Evolutionary conservation across 1,140 invertebrate genomes (phyloP).

Genomic region (Scylla paramamosain): DNA sequence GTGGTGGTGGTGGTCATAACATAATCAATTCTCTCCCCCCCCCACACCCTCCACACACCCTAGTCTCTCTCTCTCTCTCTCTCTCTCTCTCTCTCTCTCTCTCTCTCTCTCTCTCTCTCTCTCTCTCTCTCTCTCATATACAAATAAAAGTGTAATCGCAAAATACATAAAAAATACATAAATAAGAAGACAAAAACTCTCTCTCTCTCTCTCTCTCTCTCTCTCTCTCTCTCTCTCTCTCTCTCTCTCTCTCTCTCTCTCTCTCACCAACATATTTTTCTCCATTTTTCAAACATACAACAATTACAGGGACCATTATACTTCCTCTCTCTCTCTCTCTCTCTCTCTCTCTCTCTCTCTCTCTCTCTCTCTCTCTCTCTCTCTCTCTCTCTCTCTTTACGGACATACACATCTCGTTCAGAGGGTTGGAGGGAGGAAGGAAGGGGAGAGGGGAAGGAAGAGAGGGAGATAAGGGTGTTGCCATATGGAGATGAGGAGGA

Average conservation of each 20-base stretch:
- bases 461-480: not conserved
- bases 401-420: no score
- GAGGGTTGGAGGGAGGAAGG: not conserved
- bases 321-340: no score
- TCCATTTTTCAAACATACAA: no score
- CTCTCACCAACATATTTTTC: not conserved
- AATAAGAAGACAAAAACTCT: no score
- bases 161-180: no score
- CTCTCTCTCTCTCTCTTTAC: not conserved
- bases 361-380: slow-evolving; percentile 16
- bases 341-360: not conserved
- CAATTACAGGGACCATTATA: no score
- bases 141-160: no score
- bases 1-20: not conserved
- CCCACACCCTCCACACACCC: not conserved
- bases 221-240: not conserved
- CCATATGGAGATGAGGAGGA: not conserved
- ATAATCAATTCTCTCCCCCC: no score
- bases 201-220: not conserved
- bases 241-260: not conserved
- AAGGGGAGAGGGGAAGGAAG: not conserved
- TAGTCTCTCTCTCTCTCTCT: no score
- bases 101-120: no score
- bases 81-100: no score
- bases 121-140: not conserved